These are phyloP conservation scores for Syrmaticus mikado DNA, from an alignment of 2,113 vertebrate genomes.

Conservation along the genomic window DNA sequence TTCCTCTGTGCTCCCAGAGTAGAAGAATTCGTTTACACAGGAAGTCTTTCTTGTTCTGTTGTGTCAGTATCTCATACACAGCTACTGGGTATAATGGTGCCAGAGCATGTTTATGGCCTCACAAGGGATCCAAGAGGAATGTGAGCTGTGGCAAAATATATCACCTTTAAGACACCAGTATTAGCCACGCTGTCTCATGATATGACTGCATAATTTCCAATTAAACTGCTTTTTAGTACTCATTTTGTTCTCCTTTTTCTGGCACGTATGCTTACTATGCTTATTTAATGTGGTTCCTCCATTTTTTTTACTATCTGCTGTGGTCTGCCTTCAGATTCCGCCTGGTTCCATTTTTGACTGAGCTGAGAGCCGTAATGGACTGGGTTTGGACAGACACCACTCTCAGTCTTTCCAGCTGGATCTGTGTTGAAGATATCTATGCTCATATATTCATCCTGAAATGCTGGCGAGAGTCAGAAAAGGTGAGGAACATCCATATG, in stretches of 20 bases:
- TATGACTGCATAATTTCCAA: not conserved
- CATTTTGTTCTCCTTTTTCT: not conserved
- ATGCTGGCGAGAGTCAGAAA: conserved; percentile 98
- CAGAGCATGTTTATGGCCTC: not conserved
- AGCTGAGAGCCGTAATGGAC: conserved; percentile 98
- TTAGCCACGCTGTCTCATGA: not conserved
- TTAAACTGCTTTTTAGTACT: not conserved
- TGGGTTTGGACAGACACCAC: conserved; percentile 99
- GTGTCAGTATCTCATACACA: not conserved
- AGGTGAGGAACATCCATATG: conserved; percentile 79
- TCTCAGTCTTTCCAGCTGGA: conserved; percentile 98
- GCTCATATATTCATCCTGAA: conserved; percentile 98
- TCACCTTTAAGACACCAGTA: not conserved
- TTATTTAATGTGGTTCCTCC: not conserved
- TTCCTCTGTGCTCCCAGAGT: not conserved
- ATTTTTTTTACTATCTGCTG: not conserved
- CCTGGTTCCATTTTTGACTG: conserved; percentile 94
- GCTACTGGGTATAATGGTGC: not conserved
- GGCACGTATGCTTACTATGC: not conserved
- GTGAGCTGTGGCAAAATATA: not conserved
- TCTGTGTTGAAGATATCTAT: conserved; percentile 99
- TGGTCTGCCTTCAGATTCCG: conserved; percentile 86
- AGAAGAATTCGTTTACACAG: not conserved
- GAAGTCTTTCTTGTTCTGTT: not conserved
- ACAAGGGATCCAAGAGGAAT: not conserved